Evolutionary conservation across 2,888 invertebrate species (phyloP).

Genomic region (Apotomis betuletana): DNA sequence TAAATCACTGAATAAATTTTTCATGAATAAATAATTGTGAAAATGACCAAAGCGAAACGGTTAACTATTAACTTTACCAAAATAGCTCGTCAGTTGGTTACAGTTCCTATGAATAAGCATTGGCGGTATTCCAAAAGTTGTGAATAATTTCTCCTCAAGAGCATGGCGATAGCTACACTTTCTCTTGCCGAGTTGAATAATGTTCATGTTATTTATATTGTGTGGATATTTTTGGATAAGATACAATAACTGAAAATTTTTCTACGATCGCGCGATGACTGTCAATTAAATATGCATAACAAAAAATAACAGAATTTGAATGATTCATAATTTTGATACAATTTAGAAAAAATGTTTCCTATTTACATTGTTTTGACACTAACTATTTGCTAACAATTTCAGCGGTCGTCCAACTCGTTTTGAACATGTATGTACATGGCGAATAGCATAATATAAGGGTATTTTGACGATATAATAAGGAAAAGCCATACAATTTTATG

Average conservation of each 20-base stretch:
- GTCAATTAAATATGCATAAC: not conserved
- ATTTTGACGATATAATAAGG: too few species aligned
- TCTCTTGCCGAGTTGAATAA: constrained; percentile 37
- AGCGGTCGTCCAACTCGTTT: too few species aligned
- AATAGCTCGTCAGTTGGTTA: constrained; percentile 40
- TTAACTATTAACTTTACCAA: constrained; percentile 37
- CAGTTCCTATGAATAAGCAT: constrained; percentile 40
- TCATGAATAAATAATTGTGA: not conserved
- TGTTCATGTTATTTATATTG: constrained; percentile 34
- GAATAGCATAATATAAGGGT: too few species aligned
- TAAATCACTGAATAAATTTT: too few species aligned
- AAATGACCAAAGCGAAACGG: constrained; percentile 6
- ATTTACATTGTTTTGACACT: too few species aligned
- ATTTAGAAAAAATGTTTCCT: too few species aligned
- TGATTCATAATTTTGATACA: too few species aligned
- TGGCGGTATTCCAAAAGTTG: constrained; percentile 40
- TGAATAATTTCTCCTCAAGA: constrained; percentile 39
- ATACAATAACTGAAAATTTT: constrained; percentile 12
- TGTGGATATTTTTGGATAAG: constrained; percentile 7
- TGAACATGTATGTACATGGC: too few species aligned
- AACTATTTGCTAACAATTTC: too few species aligned
- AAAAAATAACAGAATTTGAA: not conserved
- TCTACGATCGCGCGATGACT: not conserved
- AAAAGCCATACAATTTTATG: too few species aligned
- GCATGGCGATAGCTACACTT: constrained; percentile 37